Percentiles rank a stretch among this genome's conserved stretches.
Evolutionary conservation across 2,113 vertebrate genomes (phyloP).

Genomic region (Semnornis frantzii): DNA sequence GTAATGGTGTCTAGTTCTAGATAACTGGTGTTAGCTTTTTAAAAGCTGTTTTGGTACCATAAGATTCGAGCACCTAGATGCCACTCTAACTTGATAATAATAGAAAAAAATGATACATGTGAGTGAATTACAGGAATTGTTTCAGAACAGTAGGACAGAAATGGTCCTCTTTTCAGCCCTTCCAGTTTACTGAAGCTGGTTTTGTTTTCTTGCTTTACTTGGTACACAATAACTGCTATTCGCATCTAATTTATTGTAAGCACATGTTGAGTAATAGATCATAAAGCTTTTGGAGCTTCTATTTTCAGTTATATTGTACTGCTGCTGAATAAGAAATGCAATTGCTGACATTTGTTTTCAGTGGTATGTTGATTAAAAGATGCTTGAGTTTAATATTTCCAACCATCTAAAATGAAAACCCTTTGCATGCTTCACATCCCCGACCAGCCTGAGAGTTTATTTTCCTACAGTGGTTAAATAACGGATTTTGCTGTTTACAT

Average conservation of each 20-base stretch:
- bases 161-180: neutral
- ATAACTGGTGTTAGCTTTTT: neutral
- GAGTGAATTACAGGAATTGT: conserved; percentile 12
- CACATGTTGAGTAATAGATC: conserved; percentile 71
- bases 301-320: conserved; percentile 76
- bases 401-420: conserved; percentile 73
- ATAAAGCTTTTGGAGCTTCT: conserved; percentile 72
- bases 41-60: neutral
- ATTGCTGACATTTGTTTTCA: conserved; percentile 76
- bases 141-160: conserved; percentile 52
- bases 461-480: conserved; percentile 80
- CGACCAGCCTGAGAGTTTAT: conserved; percentile 67
- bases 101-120: neutral
- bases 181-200: conserved; percentile 22
- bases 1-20: neutral
- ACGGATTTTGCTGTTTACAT: conserved; percentile 78
- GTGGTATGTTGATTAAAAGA: conserved; percentile 80
- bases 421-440: conserved; percentile 67
- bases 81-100: conserved; percentile 6
- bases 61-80: neutral
- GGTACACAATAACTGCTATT: conserved; percentile 55
- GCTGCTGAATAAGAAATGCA: conserved; percentile 67
- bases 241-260: conserved; percentile 70
- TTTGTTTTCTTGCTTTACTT: conserved; percentile 35
- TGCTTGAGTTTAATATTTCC: conserved; percentile 78